Evolutionary conservation across 2,113 vertebrate species (phyloP).

Genomic region (Peromyscus leucopus): DNA sequence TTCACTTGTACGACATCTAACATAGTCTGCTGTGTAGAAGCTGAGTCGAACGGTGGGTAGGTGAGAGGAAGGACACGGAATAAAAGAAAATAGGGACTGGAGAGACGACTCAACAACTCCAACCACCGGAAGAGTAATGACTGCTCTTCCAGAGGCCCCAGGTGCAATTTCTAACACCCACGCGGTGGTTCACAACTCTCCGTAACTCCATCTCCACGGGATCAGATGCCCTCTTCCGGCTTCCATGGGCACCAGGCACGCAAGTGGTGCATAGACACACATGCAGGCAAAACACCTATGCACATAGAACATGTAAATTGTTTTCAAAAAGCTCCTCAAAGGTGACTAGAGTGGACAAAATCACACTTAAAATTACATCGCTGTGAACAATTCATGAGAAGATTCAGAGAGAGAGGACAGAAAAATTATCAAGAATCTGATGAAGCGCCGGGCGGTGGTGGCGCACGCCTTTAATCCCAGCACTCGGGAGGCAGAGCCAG

Average conservation of each 20-base stretch:
- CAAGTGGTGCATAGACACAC: background rate
- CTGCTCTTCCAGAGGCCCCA: background rate
- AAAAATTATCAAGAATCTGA: background rate
- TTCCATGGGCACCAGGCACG: background rate
- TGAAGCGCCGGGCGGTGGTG: too few relatives aligned
- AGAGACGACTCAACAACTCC: background rate
- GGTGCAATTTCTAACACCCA: background rate
- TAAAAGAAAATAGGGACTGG: background rate
- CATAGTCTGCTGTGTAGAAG: background rate
- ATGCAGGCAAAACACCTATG: background rate
- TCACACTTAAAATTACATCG: background rate
- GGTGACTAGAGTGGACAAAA: background rate
- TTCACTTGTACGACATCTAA: background rate
- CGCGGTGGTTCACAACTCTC: background rate
- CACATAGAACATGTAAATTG: background rate
- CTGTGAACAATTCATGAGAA: background rate
- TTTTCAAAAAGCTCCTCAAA: background rate
- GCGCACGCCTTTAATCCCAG: too few relatives aligned
- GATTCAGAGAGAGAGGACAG: background rate
- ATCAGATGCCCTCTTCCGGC: background rate
- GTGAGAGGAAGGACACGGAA: background rate
- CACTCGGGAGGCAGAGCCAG: too few relatives aligned
- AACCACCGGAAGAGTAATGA: background rate
- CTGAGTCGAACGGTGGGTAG: background rate
- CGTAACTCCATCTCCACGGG: background rate